Evolutionary conservation across 2,888 invertebrate species (phyloP), one percentile per base, ranked within the genome.

Genomic region (Blastobasis lacticolella): DNA sequence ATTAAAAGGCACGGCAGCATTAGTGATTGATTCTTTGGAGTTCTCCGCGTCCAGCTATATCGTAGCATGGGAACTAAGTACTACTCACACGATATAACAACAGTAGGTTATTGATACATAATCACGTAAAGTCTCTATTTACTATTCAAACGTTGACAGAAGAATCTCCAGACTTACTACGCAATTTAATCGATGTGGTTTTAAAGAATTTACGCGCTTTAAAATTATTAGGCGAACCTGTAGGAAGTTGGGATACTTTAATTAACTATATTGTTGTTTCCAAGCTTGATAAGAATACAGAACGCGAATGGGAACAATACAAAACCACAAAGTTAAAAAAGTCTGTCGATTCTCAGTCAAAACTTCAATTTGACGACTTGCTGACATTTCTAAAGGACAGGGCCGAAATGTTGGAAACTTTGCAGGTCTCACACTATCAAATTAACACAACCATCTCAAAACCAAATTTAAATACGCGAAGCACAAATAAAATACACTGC

Each of bases 111-210:
- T 10, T 52, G 0, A 36, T 48, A 5, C 45, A 52, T 8, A 48
- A 52, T 46, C 51, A 52, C 42, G 8, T 52, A 4, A 48, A 52
- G 9, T 48, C 51, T 8, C 8, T 52, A 10, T 52, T 52, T 41
- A 43, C 38, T 9, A 36, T 47, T 6, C 43, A 46, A 48, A 37
- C 38, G 4, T 10, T 52, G 8, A 38, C 5, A 43, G 9, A 43
- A 9, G 52, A 52, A 46, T 52, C 52, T 6, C 23, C 46, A 8
- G 10, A 37, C 2, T 38, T 9, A 9, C 37, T 52, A 8, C 37
- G 52, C 6, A 41, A 23, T 6, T 10, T 49, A n/a, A 37, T 52
- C 37, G 52, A 52, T 43, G 37, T 37, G 6, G 40, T 45, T 9
- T 41, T n/a, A n/a, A 49, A 49, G 44, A 49, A 52, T 38, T 38